These are phyloP conservation scores for Arctia plantaginis DNA, from an alignment of 2,888 invertebrate genomes.

Conservation along the genomic window DNA sequence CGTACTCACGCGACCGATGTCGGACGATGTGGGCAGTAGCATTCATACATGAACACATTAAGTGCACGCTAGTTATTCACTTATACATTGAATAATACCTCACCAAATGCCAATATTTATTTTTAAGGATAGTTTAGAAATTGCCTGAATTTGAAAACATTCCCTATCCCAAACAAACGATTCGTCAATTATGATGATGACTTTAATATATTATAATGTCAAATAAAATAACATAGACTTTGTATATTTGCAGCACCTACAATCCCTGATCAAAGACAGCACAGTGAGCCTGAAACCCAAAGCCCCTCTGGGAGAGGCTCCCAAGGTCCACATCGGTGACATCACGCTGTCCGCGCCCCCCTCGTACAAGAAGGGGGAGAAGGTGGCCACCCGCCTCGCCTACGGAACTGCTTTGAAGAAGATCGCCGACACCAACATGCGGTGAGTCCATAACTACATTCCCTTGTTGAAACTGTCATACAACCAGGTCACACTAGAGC, in stretches of 20 bases:
- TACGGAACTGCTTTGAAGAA: conserved; percentile 98
- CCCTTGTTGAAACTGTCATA: background rate
- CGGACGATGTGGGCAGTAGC: conserved; percentile 65
- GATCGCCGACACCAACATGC: conserved; percentile 89
- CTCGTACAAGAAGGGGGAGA: conserved; percentile 91
- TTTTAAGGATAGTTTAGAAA: no score
- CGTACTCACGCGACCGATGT: conserved; percentile 62
- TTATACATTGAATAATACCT: no score
- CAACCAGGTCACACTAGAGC: background rate
- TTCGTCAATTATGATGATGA: no score
- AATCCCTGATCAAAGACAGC: conserved; percentile 89
- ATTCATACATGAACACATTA: conserved; percentile 45
- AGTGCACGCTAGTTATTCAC: no score
- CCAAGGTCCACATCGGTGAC: conserved; percentile 87
- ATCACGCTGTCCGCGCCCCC: conserved; percentile 93
- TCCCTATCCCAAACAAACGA: no score
- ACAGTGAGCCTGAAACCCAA: conserved; percentile 88
- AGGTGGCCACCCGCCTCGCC: conserved; percentile 95
- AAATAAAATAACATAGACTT: background rate
- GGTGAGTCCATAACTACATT: conserved; percentile 57
- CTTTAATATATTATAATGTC: no score
- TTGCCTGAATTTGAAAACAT: no score
- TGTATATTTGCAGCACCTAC: conserved; percentile 66
- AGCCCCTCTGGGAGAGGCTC: conserved; percentile 90
- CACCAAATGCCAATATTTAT: no score